Conservation (phyloP, 2,113 vertebrate species). For the Campylomormyrus tamandua region DNA sequence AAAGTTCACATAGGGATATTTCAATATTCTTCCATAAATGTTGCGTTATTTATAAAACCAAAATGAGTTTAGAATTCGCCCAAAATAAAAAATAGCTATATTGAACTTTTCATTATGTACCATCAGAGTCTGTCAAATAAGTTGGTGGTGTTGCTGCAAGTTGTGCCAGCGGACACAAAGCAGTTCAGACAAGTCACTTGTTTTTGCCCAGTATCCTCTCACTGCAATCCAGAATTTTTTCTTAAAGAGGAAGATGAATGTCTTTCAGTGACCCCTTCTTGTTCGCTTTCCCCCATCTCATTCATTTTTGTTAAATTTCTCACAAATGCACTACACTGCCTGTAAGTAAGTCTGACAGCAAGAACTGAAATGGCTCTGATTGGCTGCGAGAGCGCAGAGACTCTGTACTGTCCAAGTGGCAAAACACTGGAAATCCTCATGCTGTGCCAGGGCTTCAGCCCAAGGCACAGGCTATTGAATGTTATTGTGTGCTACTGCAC, state of each 20-base stretch:
- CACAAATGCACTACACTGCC: background rate
- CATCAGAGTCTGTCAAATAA: background rate
- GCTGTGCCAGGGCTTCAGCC: background rate
- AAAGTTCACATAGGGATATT: background rate
- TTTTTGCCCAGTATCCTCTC: background rate
- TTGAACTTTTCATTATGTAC: background rate
- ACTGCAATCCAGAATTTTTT: background rate
- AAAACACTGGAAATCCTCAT: background rate
- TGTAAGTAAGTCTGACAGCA: background rate
- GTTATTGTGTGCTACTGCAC: background rate
- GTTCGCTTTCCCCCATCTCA: background rate
- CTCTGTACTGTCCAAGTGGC: background rate
- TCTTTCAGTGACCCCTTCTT: background rate
- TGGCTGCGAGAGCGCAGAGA: background rate
- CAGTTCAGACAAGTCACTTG: background rate
- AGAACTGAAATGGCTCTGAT: background rate
- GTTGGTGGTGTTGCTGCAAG: background rate
- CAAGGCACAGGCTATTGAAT: background rate
- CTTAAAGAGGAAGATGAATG: background rate
- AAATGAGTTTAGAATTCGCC: background rate
- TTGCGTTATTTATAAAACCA: background rate
- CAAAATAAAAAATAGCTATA: background rate
- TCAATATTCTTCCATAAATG: background rate
- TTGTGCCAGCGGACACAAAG: background rate
- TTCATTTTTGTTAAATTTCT: background rate